Base-by-base conservation (phyloP, 2,888 invertebrate genomes). In the Stomorhina lunata region DNA sequence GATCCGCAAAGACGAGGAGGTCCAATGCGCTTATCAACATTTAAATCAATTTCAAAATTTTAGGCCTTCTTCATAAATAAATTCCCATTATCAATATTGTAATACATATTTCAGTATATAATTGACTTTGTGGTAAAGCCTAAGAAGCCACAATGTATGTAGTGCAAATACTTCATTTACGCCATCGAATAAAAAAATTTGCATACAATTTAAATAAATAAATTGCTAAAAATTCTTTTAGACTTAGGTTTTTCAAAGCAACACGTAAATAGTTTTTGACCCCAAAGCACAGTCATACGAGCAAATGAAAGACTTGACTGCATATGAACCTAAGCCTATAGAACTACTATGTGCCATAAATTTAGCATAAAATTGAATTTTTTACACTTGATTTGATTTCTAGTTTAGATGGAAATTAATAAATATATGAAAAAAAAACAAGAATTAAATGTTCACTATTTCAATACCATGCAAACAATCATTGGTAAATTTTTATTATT, bases 191-290 rank as follows among this genome's bases (percentile, higher is more conserved):
- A 17, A 84, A 9, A 48, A 15, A 20, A 89, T 89, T 87, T 90
- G 87, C 90, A 89, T 88, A 86, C 82, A 86, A 90, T 89, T 89
- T 89, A 87, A 89, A 89, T 88, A 90, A 86, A 85, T 86, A 88
- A 88, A 90, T 89, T 89, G 87, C 84, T 86, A 88, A 86, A 84
- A 80, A 72, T 85, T 84, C 71, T 50, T 57, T 40, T 22, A n/a
- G n/a, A 10, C 80, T 77, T 32, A 43, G 61, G 84, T 84, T 82
- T 85, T 73, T 50, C 59, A 27, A n/a, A n/a, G n/a, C n/a, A n/a
- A n/a, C n/a, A n/a, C n/a, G n/a, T n/a, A n/a, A 57, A 37, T 75
- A 65, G 75, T 65, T 65, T 55, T 25, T 37, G 34, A 27, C 68
- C 37, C n/a, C 12, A 40, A 43, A 22, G 43, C 43, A 43, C 40